phyloP scores from a whole-genome alignment of 2,113 vertebrate species.

The Lasiurus borealis region DNA sequence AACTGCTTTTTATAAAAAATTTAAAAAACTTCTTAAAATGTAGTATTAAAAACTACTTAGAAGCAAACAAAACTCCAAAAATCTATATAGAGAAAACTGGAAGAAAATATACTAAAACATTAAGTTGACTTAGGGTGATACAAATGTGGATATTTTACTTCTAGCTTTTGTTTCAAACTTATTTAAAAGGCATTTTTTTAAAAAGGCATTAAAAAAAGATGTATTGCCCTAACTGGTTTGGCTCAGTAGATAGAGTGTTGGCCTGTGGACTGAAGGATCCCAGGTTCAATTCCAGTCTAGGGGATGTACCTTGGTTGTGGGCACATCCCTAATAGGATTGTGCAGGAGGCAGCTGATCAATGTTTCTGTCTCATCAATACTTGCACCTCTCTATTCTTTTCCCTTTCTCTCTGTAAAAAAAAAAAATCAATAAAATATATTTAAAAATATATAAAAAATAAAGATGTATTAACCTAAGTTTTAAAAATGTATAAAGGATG shows the following conservation, averaged over 20 bases:
- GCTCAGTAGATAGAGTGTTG: too few species aligned
- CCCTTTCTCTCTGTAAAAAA: too few species aligned
- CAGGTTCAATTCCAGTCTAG: too few species aligned
- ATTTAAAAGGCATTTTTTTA: conserved; percentile 19
- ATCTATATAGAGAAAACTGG: background rate
- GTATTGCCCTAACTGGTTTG: too few species aligned
- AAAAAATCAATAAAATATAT: too few species aligned
- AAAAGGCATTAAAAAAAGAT: background rate
- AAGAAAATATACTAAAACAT: conserved; percentile 20
- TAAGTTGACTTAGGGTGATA: background rate
- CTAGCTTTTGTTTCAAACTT: conserved; percentile 4
- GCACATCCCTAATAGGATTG: too few species aligned
- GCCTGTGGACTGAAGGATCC: too few species aligned
- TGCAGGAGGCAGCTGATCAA: too few species aligned
- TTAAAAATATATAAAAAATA: too few species aligned
- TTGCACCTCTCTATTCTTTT: too few species aligned
- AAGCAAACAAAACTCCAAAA: conserved; percentile 56
- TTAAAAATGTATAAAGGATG: background rate
- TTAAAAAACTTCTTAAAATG: background rate
- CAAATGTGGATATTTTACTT: background rate
- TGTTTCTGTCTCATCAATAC: too few species aligned
- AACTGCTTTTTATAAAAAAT: background rate
- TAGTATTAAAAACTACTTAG: background rate
- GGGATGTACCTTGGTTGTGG: too few species aligned
- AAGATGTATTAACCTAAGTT: background rate